Base-by-base conservation (phyloP, 2,888 invertebrate genomes). In the Synergus laeviventris region DNA sequence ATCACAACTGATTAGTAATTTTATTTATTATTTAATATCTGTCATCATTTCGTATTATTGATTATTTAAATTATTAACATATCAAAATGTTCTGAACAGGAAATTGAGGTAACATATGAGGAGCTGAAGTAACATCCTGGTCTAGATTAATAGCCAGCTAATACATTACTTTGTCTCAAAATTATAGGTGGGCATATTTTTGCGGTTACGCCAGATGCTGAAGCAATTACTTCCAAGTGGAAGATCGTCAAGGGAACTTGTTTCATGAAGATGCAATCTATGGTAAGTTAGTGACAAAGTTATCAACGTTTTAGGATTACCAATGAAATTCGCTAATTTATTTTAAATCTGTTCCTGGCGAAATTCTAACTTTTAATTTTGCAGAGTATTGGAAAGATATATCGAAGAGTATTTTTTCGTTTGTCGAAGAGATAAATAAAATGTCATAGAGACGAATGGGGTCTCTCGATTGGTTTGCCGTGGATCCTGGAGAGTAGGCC, bases 401-500 rank as follows among this genome's bases (percentile, higher is more conserved):
- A 54, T n/a, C n/a, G 36, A 61, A 36, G 16, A 60, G 2, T 64
- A 21, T 70, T 36, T 70, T 54, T 70, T n/a, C 36, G n/a, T 11
- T 70, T 70, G 36, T 70, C 1, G 4, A 49, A 49, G 49, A 36
- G 31, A 49, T 45, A 49, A 49, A 49, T 49, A 24, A 36, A 70
- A 49, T 49, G 70, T 18, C 70, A 24, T 14, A 31, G 31, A 16
- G 49, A 31, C 9, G 49, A 54, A 49, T 54, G 49, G 18, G 49
- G 70, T 49, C 31, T 31, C 16, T 36, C 49, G 49, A 45, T 54
- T 45, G 66, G 42, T 5, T 70, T 70, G 24, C 31, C 24, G 45
- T 31, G 36, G 11, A 70, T 16, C n/a, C 36, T 11, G n/a, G 49
- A 31, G 49, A 70, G 31, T 70, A 70, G 49, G 70, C 49, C 70